These are phyloP conservation scores for Catagonus wagneri DNA, from an alignment of 2,113 vertebrate species.

Conservation along the genomic window DNA sequence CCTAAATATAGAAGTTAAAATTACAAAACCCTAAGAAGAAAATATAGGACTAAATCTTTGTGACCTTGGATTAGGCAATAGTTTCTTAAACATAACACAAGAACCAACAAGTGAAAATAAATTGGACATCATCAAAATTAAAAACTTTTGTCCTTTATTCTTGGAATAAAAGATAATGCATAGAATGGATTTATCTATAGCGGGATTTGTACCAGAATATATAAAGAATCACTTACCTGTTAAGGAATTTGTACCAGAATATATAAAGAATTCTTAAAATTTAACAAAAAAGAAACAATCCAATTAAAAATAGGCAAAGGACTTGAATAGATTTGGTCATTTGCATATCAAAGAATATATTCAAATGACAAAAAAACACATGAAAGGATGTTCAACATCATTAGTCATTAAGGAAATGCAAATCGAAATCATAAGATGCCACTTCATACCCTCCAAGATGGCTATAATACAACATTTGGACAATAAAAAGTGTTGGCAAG, in stretches of 20 bases:
- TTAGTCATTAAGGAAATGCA: not conserved
- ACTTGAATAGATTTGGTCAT: not conserved
- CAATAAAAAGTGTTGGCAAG: not conserved
- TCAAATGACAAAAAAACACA: not conserved
- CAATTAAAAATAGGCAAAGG: not conserved
- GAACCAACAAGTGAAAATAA: conserved; percentile 2
- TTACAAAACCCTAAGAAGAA: conserved; percentile 44
- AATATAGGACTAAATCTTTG: conserved; percentile 16
- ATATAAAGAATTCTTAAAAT: conserved; percentile 30
- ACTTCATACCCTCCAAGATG: not conserved
- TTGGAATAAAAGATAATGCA: not conserved
- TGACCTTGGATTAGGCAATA: not conserved
- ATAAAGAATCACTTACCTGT: conserved; percentile 2
- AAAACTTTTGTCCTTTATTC: not conserved
- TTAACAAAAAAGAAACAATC: not conserved
- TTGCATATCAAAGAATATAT: not conserved
- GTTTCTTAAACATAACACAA: not conserved
- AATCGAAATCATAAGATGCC: not conserved
- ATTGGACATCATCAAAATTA: not conserved
- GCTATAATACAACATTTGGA: not conserved
- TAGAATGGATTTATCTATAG: not conserved
- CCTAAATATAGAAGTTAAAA: not conserved
- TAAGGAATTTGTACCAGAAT: not conserved
- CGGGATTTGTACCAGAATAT: not conserved
- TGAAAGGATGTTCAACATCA: not conserved